Conservation (phyloP, 2,113 vertebrate species). For the Esox niger region DNA sequence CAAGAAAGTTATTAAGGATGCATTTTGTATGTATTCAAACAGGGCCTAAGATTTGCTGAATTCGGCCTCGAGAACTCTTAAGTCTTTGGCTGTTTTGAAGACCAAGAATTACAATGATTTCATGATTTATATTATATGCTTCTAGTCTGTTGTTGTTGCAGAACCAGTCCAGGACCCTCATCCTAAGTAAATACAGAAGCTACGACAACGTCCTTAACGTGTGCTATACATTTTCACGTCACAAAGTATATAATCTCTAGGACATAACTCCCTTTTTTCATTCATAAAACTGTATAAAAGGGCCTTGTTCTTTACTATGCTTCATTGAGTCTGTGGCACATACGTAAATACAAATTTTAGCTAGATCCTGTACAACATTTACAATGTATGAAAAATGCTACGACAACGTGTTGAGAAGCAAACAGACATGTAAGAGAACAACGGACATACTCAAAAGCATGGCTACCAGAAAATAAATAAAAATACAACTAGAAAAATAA, state of each 20-base stretch:
- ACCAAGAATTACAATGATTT: conserved; percentile 1
- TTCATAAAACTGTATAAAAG: conserved; percentile 52
- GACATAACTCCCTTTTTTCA: conserved; percentile 31
- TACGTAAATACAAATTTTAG: conserved; percentile 69
- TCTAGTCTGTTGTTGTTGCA: neutral
- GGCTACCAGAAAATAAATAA: no score
- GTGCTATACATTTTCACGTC: conserved; percentile 36
- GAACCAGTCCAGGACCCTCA: neutral
- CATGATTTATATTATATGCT: conserved; percentile 10
- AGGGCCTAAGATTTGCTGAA: no score
- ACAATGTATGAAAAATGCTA: conserved; percentile 64
- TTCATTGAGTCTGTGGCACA: conserved; percentile 43
- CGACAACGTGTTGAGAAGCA: conserved; percentile 42
- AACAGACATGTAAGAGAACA: conserved; percentile 20
- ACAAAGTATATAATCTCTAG: conserved; percentile 37
- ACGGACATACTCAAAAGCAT: conserved; percentile 8
- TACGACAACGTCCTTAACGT: conserved; percentile 37
- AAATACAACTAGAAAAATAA: conserved; percentile 12
- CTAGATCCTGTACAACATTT: conserved; percentile 75
- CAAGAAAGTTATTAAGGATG: no score
- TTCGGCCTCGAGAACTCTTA: neutral
- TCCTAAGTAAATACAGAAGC: conserved; percentile 26
- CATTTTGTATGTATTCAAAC: neutral
- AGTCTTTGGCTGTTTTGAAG: neutral
- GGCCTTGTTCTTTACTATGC: conserved; percentile 33